Evolutionary conservation across 1,140 invertebrate species (phyloP), one percentile per base, ranked within the genome.

Genomic region (Hyles euphorbiae): DNA sequence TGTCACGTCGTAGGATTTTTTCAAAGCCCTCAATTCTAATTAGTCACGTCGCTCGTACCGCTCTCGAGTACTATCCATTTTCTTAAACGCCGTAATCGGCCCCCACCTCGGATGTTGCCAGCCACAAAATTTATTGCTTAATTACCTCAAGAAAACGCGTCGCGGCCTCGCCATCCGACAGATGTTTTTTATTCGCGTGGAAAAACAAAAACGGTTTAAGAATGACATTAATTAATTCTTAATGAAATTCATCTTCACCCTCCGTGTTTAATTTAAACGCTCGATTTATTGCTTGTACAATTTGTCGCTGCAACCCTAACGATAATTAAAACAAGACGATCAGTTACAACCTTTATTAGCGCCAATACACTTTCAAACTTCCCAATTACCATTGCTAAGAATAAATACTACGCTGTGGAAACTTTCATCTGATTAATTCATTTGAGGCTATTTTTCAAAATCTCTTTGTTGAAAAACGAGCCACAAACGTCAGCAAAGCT

Each of bases 171-270:
- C 76, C 76, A 74, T 74, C 74, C 78, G 68, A 83, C 86, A 87
- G 86, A 85, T 87, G 86, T 87, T 87, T 88, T 88, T 88, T 87
- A 88, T 87, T 76, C 83, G 70, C 74, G 75, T 56, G 73, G 78
- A 88, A 88, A 88, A 88, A 88, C 86, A 86, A 86, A 67, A 85
- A 88, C 83, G 74, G 70, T 76, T 82, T 83, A 86, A 88, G 86
- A 87, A 88, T 88, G 86, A 88, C 86, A 88, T 88, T 88, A 88
- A 88, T 88, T 88, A 88, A 88, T 87, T 88, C 86, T 88, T 87
- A 88, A 88, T 88, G 86, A 88, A 88, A 87, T 87, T 87, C 84
- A 87, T 88, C 86, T 88, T 85, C 86, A 83, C 84, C 83, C 86
- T 82, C 80, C 70, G 71, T 70, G 78, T 85, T 87, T 88, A 87